These are phyloP conservation scores for Pangasius sanitwongsei DNA, from an alignment of 2,797 vertebrate species.

Conservation along the genomic window DNA sequence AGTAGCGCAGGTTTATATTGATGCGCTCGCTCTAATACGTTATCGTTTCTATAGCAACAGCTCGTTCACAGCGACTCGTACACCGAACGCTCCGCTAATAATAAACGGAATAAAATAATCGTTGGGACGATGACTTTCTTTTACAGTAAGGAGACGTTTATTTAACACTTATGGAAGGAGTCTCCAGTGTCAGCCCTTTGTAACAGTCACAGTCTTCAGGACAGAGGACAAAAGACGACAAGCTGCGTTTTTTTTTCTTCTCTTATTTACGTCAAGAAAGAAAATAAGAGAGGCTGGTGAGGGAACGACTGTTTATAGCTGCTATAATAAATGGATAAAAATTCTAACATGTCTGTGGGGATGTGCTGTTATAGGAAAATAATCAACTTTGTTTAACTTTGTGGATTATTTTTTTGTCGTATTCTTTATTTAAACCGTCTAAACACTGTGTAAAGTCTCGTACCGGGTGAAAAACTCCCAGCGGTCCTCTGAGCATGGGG, in stretches of 20 bases:
- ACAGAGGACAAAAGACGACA: too few species aligned
- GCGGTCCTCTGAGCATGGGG: slow-evolving; percentile 63
- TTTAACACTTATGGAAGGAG: too few species aligned
- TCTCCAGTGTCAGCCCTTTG: neutral
- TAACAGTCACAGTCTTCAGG: neutral
- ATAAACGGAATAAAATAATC: too few species aligned
- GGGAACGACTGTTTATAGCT: too few species aligned
- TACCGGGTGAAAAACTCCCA: slow-evolving; percentile 86
- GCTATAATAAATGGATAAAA: neutral
- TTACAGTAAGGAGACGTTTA: too few species aligned
- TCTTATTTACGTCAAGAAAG: too few species aligned
- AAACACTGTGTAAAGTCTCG: neutral
- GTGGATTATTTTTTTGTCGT: neutral
- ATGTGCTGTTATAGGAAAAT: neutral
- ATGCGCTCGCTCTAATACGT: neutral
- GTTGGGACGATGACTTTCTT: too few species aligned
- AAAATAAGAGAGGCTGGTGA: neutral
- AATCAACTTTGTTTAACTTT: neutral
- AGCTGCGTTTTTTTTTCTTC: too few species aligned
- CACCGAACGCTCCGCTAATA: too few species aligned
- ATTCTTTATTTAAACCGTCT: neutral
- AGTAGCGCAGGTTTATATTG: neutral
- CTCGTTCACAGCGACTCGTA: neutral
- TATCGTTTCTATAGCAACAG: neutral
- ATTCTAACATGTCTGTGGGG: neutral